These are phyloP conservation scores for Cotesia chilonis DNA, from an alignment of 1,140 invertebrate species.

Conservation along the genomic window DNA sequence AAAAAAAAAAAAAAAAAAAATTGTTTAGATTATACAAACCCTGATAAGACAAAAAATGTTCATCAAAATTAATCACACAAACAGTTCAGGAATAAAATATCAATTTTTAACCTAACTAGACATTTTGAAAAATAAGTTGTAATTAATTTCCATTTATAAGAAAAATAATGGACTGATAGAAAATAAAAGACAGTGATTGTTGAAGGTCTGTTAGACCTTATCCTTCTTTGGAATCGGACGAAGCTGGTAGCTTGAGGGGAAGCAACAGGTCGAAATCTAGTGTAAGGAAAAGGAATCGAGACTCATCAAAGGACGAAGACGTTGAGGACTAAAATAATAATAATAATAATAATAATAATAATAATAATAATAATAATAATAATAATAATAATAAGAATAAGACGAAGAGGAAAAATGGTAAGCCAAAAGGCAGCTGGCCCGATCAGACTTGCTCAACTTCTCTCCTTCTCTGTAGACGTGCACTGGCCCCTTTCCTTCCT, in stretches of 20 bases:
- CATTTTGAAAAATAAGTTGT: too few relatives aligned
- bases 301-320: constrained; percentile 10
- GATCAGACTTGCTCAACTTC: constrained; percentile 39
- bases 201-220: background rate
- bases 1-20: too few relatives aligned
- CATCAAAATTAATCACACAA: too few relatives aligned
- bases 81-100: too few relatives aligned
- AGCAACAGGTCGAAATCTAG: constrained; percentile 22
- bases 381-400: constrained; percentile 20
- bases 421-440: constrained; percentile 42
- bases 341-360: constrained; percentile 26
- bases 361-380: constrained; percentile 18
- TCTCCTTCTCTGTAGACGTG: constrained; percentile 28
- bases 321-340: constrained; percentile 22
- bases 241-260: background rate
- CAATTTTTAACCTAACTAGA: too few relatives aligned
- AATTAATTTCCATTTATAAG: too few relatives aligned
- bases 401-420: constrained; percentile 26
- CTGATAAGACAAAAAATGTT: too few relatives aligned
- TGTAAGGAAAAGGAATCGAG: background rate
- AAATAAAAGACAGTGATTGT: too few relatives aligned
- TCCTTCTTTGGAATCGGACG: background rate
- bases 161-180: too few relatives aligned
- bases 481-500: constrained; percentile 30
- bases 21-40: too few relatives aligned